These are phyloP conservation scores for Electrona antarctica DNA, from an alignment of 2,113 vertebrate species.

Conservation along the genomic window DNA sequence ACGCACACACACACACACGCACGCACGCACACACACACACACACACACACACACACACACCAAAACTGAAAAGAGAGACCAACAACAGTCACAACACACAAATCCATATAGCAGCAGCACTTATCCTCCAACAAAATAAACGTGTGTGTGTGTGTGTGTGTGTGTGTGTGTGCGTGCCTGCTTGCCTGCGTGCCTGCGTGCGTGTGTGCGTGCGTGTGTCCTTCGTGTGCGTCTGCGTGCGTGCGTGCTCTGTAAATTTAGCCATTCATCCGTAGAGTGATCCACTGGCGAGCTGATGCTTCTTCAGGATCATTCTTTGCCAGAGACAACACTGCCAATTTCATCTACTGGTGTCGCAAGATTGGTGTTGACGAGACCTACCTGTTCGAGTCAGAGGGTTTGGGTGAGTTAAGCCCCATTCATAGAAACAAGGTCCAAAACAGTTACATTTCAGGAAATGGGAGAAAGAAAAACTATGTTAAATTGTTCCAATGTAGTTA, in stretches of 20 bases:
- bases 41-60: neutral
- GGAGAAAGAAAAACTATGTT: no score
- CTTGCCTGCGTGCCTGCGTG: slow-evolving; percentile 11
- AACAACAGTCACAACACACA: neutral
- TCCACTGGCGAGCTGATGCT: slow-evolving; percentile 91
- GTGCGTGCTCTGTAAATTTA: slow-evolving; percentile 28
- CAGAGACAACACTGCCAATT: slow-evolving; percentile 96
- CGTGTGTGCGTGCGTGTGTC: slow-evolving; percentile 19
- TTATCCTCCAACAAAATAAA: slow-evolving; percentile 11
- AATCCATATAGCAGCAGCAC: slow-evolving; percentile 10
- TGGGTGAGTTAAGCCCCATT: slow-evolving; percentile 83
- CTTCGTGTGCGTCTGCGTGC: slow-evolving; percentile 14
- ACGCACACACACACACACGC: neutral
- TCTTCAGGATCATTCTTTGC: slow-evolving; percentile 97
- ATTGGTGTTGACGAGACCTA: slow-evolving; percentile 92
- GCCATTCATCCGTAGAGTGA: slow-evolving; percentile 81
- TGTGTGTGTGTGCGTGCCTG: neutral
- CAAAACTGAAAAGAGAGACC: neutral
- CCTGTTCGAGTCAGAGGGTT: slow-evolving; percentile 96
- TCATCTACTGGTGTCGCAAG: slow-evolving; percentile 96
- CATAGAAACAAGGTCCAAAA: neutral
- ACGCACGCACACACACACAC: no score
- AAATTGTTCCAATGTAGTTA: no score
- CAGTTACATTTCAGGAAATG: no score
- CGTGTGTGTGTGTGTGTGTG: slow-evolving; percentile 6